phyloP scores from a whole-genome alignment of 2,797 vertebrate genomes.

The Denticeps clupeoides region DNA sequence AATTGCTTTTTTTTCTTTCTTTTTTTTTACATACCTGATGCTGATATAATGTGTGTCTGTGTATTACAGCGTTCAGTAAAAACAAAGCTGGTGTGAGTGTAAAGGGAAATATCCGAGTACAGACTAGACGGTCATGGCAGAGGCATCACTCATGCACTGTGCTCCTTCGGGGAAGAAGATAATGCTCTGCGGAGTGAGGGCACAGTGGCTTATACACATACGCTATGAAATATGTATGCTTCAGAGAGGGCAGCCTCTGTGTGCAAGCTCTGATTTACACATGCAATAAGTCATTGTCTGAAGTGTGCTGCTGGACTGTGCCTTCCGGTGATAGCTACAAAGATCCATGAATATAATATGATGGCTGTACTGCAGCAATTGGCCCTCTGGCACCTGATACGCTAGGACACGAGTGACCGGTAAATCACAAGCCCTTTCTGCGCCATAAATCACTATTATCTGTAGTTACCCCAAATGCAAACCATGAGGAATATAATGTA shows the following conservation, averaged over 20 bases:
- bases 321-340: conserved; percentile 30
- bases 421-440: conserved; percentile 2
- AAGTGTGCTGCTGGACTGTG: conserved; percentile 32
- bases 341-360: conserved; percentile 32
- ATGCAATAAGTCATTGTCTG: conserved; percentile 47
- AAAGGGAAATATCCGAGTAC: not conserved
- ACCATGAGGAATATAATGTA: conserved; percentile 12
- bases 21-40: not conserved
- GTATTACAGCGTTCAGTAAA: conserved; percentile 1
- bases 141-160: conserved; percentile 1
- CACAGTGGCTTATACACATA: conserved; percentile 27
- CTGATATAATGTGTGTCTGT: conserved; percentile 1
- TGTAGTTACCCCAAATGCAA: conserved; percentile 11
- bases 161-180: not conserved
- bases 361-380: conserved; percentile 28
- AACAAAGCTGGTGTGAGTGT: not conserved
- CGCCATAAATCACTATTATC: conserved; percentile 7
- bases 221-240: conserved; percentile 47
- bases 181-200: conserved; percentile 20
- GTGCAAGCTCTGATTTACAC: conserved; percentile 43
- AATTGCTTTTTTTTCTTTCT: not conserved
- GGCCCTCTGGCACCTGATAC: conserved; percentile 31
- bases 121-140: conserved; percentile 1
- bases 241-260: conserved; percentile 24
- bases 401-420: conserved; percentile 25